A percentile compares a stretch with the other conserved stretches of the same genome.
Conservation (phyloP, 2,888 invertebrate species). For the Drosophila kuntzei region DNA sequence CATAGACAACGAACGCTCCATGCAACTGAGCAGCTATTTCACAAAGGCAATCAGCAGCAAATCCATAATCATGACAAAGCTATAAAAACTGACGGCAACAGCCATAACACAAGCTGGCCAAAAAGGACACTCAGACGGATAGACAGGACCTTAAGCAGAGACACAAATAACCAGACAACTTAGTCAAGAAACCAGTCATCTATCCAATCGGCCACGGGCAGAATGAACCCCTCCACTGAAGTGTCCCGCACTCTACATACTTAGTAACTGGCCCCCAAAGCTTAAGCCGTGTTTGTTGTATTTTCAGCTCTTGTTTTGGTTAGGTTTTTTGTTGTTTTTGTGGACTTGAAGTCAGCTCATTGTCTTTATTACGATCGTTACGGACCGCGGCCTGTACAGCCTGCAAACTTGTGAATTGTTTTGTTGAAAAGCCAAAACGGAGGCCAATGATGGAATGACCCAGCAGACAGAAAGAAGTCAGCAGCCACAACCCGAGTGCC, state of each 20-base stretch:
- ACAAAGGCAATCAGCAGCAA: conserved; percentile 72
- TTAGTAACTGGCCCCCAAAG: conserved; percentile 47
- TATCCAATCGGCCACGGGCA: conserved; percentile 32
- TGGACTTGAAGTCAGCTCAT: conserved; percentile 61
- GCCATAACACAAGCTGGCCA: conserved; percentile 34
- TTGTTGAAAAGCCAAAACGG: conserved; percentile 59
- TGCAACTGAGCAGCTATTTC: conserved; percentile 56
- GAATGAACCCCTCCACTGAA: conserved; percentile 39
- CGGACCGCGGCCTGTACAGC: conserved; percentile 44
- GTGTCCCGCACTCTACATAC: conserved; percentile 59
- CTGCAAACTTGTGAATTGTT: conserved; percentile 75
- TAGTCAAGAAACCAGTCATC: conserved; percentile 27
- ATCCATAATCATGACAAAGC: conserved; percentile 77
- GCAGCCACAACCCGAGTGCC: conserved; percentile 7
- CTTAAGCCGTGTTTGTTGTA: conserved; percentile 41
- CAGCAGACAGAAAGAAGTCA: conserved; percentile 13
- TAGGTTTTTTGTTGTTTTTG: conserved; percentile 23
- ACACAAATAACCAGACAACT: conserved; percentile 58
- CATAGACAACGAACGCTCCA: conserved; percentile 36
- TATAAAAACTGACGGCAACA: conserved; percentile 62
- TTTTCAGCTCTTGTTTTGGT: conserved; percentile 5
- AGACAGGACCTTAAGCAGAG: conserved; percentile 39
- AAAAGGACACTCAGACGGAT: conserved; percentile 21
- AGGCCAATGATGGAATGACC: conserved; percentile 66
- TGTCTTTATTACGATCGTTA: conserved; percentile 71